Percentiles rank a stretch among this genome's conserved stretches.
Conservation (phyloP, 1,140 invertebrate species). For the Zaprionus nigranus region DNA sequence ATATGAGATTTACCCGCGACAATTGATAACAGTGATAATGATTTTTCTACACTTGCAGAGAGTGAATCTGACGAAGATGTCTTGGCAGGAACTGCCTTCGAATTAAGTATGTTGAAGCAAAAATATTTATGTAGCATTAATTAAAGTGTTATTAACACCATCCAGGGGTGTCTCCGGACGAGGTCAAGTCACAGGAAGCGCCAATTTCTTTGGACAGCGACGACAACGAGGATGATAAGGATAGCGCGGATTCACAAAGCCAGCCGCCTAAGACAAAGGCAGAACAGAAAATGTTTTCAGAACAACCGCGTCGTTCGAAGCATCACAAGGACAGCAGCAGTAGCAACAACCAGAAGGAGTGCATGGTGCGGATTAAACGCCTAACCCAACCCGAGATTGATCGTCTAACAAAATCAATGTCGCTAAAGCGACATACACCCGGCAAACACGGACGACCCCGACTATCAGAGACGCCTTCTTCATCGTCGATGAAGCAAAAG, state of each 20-base stretch:
- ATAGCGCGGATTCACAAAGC: not conserved
- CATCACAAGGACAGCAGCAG: not conserved
- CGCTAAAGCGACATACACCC: not conserved
- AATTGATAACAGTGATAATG: not conserved
- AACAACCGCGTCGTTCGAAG: constrained; percentile 2
- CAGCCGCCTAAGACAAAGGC: constrained; percentile 61
- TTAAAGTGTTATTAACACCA: not conserved
- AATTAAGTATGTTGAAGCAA: not conserved
- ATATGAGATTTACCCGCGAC: not conserved
- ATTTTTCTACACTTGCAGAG: not conserved
- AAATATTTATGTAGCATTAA: not conserved
- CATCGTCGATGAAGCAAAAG: constrained; percentile 31
- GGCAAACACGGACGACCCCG: constrained; percentile 9
- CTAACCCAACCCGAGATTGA: constrained; percentile 8
- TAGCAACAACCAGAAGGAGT: not conserved
- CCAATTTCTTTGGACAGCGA: not conserved
- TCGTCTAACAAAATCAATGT: not conserved
- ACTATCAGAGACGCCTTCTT: not conserved
- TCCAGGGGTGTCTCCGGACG: not conserved
- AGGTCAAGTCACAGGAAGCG: not conserved
- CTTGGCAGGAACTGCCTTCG: not conserved
- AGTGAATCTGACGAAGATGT: not conserved
- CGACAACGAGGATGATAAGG: constrained; percentile 3
- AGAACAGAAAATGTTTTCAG: constrained; percentile 66
- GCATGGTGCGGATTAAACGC: constrained; percentile 31